Evolutionary conservation across 2,888 invertebrate genomes (phyloP).

Genomic region (Pammene fasciana): DNA sequence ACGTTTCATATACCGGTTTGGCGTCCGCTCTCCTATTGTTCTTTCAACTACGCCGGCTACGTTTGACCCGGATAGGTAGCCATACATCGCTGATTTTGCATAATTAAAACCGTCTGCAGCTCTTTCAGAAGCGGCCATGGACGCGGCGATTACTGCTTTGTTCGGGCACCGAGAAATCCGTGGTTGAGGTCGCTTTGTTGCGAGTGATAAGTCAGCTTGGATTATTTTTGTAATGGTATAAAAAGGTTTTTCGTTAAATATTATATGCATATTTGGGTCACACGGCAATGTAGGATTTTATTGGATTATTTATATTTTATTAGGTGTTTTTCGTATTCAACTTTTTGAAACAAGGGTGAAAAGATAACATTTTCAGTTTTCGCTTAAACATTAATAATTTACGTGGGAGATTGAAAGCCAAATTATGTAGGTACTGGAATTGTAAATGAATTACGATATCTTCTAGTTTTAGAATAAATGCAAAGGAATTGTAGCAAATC

Average conservation of each 20-base stretch:
- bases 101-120: constrained; percentile 47
- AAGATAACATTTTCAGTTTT: no score
- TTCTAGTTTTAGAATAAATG: no score
- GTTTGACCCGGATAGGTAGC: constrained; percentile 49
- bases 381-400: no score
- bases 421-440: no score
- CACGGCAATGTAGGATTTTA: background rate
- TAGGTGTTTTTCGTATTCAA: no score
- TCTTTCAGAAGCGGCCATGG: constrained; percentile 47
- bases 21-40: constrained; percentile 45
- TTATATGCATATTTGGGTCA: background rate
- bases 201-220: constrained; percentile 19
- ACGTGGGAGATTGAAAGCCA: no score
- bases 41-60: constrained; percentile 46
- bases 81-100: constrained; percentile 49
- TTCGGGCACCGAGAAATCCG: constrained; percentile 20
- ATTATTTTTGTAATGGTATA: constrained; percentile 12
- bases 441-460: no score
- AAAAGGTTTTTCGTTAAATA: background rate
- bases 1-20: constrained; percentile 34
- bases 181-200: constrained; percentile 25
- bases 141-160: constrained; percentile 38
- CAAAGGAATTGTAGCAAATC: no score
- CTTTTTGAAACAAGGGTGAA: no score
- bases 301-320: background rate